phyloP scores from a whole-genome alignment of 2,797 vertebrate species.

The Melanotaenia pygmaea region DNA sequence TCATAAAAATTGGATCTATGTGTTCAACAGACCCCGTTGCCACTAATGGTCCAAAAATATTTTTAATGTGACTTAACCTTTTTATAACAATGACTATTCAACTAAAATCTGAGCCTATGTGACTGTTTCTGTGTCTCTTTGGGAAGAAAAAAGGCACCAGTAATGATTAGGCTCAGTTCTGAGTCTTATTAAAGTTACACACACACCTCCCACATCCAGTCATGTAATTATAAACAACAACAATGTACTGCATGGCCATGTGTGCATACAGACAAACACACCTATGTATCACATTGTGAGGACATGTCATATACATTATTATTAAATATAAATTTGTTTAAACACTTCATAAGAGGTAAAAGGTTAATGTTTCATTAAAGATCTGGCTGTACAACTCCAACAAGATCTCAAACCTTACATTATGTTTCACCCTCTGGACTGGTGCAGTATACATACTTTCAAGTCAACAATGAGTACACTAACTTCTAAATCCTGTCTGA shows the following conservation, averaged over 20 bases:
- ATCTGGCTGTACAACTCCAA: background rate
- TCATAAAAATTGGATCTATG: background rate
- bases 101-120: no score
- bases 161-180: background rate
- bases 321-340: background rate
- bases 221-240: background rate
- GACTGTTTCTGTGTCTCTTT: no score
- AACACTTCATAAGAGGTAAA: background rate
- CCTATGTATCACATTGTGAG: no score
- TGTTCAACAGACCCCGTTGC: no score
- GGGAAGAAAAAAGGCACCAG: no score
- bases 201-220: background rate
- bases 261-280: no score
- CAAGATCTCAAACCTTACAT: background rate
- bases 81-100: no score
- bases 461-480: background rate
- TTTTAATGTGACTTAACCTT: no score
- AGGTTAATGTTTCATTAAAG: background rate
- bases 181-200: background rate
- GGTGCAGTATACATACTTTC: background rate
- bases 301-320: no score
- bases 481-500: background rate
- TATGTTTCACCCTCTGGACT: background rate
- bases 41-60: no score
- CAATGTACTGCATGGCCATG: background rate